Percentiles rank a stretch among this genome's conserved stretches.
phyloP scores from a whole-genome alignment of 2,113 vertebrate genomes.

The Protobothrops flavoviridis region DNA sequence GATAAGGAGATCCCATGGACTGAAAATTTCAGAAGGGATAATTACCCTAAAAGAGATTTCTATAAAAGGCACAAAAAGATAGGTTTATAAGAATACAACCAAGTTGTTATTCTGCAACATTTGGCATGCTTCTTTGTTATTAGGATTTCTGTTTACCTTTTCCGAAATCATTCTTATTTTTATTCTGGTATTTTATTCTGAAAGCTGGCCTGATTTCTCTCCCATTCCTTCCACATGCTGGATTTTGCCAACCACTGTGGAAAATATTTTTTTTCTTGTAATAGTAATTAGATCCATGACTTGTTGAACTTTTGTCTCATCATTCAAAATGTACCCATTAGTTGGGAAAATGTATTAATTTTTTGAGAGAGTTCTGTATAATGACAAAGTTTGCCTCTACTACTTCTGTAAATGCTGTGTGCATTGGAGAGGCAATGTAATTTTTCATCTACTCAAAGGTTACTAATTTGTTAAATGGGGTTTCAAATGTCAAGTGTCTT shows the following conservation, averaged over 20 bases:
- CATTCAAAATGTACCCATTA: background rate
- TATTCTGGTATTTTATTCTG: background rate
- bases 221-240: background rate
- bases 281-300: background rate
- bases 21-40: background rate
- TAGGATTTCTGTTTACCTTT: background rate
- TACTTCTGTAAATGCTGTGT: background rate
- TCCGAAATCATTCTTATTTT: background rate
- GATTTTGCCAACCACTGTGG: background rate
- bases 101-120: background rate
- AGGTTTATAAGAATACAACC: background rate
- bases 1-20: background rate
- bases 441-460: slow-evolving; percentile 16
- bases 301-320: background rate
- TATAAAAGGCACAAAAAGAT: background rate
- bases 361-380: background rate
- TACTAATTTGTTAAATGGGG: background rate
- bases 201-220: background rate
- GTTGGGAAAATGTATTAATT: background rate
- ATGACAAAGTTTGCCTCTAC: background rate
- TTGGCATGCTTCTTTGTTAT: background rate
- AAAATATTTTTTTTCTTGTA: background rate
- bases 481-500: background rate
- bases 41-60: background rate
- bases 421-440: background rate